Evolutionary conservation across 2,113 vertebrate species (phyloP).

Genomic region (Heterotis niloticus): DNA sequence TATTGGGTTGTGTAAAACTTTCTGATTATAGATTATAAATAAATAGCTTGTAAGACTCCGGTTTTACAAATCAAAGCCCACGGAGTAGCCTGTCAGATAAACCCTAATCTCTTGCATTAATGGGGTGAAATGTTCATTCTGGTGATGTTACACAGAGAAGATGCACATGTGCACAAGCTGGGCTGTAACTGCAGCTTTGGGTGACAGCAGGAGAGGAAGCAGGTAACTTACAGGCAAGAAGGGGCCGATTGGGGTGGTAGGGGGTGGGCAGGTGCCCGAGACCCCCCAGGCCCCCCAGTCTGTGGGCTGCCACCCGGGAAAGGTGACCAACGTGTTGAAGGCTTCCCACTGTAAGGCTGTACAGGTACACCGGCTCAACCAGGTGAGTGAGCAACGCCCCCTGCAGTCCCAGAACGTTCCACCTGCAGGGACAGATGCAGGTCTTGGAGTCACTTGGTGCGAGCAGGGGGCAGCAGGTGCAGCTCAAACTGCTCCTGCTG

Average conservation of each 20-base stretch:
- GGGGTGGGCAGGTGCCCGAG: conserved; percentile 78
- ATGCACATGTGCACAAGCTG: too few relatives aligned
- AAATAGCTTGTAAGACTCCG: too few relatives aligned
- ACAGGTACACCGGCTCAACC: conserved; percentile 89
- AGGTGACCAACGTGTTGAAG: conserved; percentile 87
- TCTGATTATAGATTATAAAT: too few relatives aligned
- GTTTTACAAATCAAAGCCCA: too few relatives aligned
- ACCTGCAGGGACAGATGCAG: conserved; percentile 59
- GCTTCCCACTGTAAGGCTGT: conserved; percentile 87
- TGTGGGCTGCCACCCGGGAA: conserved; percentile 76
- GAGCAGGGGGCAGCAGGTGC: neutral
- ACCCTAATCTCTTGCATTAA: too few relatives aligned
- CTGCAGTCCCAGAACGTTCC: conserved; percentile 92
- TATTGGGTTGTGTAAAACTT: too few relatives aligned
- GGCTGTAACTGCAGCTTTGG: too few relatives aligned
- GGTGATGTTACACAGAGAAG: too few relatives aligned
- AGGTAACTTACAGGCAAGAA: conserved; percentile 87
- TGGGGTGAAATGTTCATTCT: too few relatives aligned
- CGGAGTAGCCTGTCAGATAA: too few relatives aligned
- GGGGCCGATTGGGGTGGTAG: conserved; percentile 81
- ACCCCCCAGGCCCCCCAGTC: conserved; percentile 62
- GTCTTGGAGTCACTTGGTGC: neutral
- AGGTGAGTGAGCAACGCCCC: conserved; percentile 91
- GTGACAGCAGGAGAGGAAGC: neutral
- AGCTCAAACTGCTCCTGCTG: neutral